Base-by-base conservation (phyloP, 2,888 invertebrate species). In the Escarpia spicata region DNA sequence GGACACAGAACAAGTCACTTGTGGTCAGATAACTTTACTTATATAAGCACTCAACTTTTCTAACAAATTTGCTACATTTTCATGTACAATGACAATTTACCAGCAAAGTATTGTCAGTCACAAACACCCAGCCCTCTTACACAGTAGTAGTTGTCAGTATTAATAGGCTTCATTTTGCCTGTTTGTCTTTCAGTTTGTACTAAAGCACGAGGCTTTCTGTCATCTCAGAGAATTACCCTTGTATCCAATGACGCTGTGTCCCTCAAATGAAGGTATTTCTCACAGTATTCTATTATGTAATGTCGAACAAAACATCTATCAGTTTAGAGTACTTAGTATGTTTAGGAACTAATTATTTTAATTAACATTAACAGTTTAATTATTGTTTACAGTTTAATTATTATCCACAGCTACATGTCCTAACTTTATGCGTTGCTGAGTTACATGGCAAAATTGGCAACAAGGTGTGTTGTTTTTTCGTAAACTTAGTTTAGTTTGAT, bases 201-300 rank as follows among this genome's bases (percentile, higher is more conserved):
- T 98, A 92, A 98, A 98, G 95, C 97, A 98, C 44, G 96, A 97
- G 58, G 97, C 97, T 92, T 98, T 97, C 95, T 96, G 97, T 93
- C 97, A 97, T 92, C 97, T 98, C 92, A 96, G 98, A 94, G 98
- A 98, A 96, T 97, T 97, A 0, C 96, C 96, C 0, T 95, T 96
- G 43, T 97, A 97, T 95, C 97, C 97, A 97, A 96, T 97, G 95
- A 97, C 97, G 0, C 97, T 98, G 31, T 98, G 98, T 94, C 98
- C 98, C 0, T 97, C 97, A 8, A 95, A 96, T 92, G 94, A 95
- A 95, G 96, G 96, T 96, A 92, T 75, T 75, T 75, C 75, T 26
- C n/a, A n/a, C 75, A 26, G 19, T 15, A 19, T 45, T 75, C 19
- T 92, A n/a, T 92, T 19, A 19, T 43, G 26, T 43, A 91, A 43